Percentiles rank a stretch among this genome's conserved stretches.
Conservation (phyloP, 2,113 vertebrate genomes). For the Gallinago paraguaiae region DNA sequence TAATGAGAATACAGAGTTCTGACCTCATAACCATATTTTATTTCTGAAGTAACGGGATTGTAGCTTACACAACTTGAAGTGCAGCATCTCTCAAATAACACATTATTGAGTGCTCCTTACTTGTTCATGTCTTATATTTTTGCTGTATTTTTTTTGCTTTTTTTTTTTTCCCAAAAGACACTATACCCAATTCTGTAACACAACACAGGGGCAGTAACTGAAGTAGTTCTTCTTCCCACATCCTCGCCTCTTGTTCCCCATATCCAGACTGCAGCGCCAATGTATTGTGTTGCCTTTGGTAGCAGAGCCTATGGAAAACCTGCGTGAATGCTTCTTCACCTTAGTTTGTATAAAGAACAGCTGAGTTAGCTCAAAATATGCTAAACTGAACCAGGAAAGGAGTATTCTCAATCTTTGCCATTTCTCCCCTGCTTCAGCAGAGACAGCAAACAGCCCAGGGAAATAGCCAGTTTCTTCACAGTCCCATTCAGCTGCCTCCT, state of each 20-base stretch:
- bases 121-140: background rate
- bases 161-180: background rate
- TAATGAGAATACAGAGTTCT: background rate
- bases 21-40: background rate
- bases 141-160: background rate
- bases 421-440: background rate
- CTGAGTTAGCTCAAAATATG: background rate
- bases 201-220: background rate
- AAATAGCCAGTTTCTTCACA: background rate
- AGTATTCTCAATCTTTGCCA: background rate
- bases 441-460: background rate
- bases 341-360: background rate
- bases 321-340: background rate
- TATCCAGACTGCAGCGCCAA: background rate
- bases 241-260: background rate
- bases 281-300: background rate
- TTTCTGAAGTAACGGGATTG: background rate
- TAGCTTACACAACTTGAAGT: background rate
- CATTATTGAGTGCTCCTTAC: background rate
- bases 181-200: background rate
- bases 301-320: background rate
- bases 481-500: background rate
- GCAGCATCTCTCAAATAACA: background rate
- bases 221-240: background rate
- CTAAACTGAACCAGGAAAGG: background rate